Evolutionary conservation across 2,113 vertebrate species (phyloP).

Genomic region (Anguilla rostrata): DNA sequence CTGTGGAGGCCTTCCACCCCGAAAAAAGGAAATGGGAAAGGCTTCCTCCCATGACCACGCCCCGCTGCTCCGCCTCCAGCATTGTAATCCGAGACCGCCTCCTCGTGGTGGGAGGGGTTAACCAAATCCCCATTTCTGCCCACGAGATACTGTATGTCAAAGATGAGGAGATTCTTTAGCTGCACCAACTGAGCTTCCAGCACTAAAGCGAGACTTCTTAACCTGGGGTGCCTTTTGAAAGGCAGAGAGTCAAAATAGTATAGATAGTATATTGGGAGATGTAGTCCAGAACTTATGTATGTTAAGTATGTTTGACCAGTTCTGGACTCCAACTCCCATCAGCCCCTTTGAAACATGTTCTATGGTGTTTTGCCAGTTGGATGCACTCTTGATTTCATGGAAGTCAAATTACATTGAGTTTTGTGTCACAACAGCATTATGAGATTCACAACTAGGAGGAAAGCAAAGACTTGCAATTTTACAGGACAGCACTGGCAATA

Average conservation of each 20-base stretch:
- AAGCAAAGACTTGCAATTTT: not conserved
- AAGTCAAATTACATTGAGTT: not conserved
- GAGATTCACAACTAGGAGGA: not conserved
- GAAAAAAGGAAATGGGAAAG: constrained; percentile 90
- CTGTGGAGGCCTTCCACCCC: constrained; percentile 86
- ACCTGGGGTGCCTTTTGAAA: not conserved
- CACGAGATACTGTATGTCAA: constrained; percentile 89
- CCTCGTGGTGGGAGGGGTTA: constrained; percentile 86
- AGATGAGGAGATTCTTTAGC: constrained; percentile 65
- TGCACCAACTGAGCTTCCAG: not conserved
- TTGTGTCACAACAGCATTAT: not conserved
- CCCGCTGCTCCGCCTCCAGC: constrained; percentile 90
- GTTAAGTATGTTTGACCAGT: not conserved
- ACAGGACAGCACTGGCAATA: not conserved
- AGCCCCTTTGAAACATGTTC: not conserved
- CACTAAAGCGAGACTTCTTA: not conserved
- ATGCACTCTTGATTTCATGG: not conserved
- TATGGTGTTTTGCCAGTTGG: not conserved
- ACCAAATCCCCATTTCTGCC: constrained; percentile 83
- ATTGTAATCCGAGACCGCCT: constrained; percentile 85
- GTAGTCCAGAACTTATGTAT: not conserved
- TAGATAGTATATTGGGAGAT: not conserved
- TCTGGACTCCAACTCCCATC: not conserved
- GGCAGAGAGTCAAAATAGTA: not conserved
- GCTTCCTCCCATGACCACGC: constrained; percentile 84